Evolutionary conservation across 2,113 vertebrate species (phyloP).

Genomic region (Heterochromis multidens): DNA sequence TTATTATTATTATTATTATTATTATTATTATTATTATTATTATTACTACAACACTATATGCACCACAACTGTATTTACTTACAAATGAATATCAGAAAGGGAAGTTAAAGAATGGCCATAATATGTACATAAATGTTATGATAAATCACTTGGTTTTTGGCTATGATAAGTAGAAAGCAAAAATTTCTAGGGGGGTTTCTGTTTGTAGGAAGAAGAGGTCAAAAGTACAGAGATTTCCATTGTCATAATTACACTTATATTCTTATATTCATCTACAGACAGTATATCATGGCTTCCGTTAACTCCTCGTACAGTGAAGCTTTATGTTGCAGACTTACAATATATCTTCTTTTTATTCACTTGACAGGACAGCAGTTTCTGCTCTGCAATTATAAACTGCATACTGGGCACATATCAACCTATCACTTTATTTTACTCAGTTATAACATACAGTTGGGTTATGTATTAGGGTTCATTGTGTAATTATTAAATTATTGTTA

Average conservation of each 20-base stretch:
- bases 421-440: slow-evolving; percentile 1
- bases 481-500: neutral
- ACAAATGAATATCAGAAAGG: neutral
- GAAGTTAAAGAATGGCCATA: neutral
- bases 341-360: neutral
- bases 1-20: neutral
- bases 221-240: neutral
- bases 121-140: neutral
- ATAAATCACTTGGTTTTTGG: neutral
- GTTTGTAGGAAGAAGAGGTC: neutral
- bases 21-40: neutral
- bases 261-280: slow-evolving; percentile 21
- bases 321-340: neutral
- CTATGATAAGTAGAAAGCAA: neutral
- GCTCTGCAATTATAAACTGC: slow-evolving; percentile 9
- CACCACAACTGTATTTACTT: neutral
- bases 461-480: neutral
- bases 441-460: neutral
- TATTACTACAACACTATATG: neutral
- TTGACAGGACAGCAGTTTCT: neutral
- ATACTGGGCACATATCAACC: slow-evolving; percentile 18
- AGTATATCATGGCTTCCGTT: slow-evolving; percentile 1
- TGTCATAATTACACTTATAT: slow-evolving; percentile 9
- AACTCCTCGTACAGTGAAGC: neutral
- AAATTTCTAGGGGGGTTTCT: neutral